Evolutionary conservation across 2,797 vertebrate genomes (phyloP), one percentile per base, ranked within the genome.

Genomic region (Geotrypetes seraphini): DNA sequence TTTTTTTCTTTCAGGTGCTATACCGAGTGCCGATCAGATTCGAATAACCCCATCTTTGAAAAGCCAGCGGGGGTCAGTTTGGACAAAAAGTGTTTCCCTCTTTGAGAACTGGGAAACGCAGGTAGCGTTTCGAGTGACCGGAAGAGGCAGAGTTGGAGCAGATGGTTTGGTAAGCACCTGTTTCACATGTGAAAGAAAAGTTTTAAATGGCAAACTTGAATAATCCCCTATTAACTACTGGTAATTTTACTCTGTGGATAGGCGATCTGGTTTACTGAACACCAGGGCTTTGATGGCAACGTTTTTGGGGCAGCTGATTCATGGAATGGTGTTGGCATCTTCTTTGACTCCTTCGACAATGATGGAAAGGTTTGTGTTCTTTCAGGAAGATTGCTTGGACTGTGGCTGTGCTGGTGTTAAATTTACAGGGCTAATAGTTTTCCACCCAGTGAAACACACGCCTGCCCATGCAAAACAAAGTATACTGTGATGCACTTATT

Each of bases 301-400:
- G 94, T 99, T 28, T 99, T 93, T 2, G 96, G 96, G 5, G 88
- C 90, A 5, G 73, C 90, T 5, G 94, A 99, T 62, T 51, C 66
- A 28, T 99, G 94, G 96, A 92, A 91, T 0, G 94, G 96, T 14
- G 51, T 98, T 18, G 94, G 93, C 24, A 54, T 99, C 58, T 99
- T 97, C 80, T 96, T 99, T 44, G 95, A 99, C 69, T 98, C 95
- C 5, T 99, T 98, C 60, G 95, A 99, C 78, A 99, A 99, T 5
- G 96, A 99, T 44, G 94, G 88, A 46, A 99, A 96, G 92, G 95
- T 99, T 47, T 36, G 75, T 69, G 15, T 22, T 25, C 17, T 34
- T n/a, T 26, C n/a, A n/a, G n/a, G n/a, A n/a, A n/a, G n/a, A n/a
- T n/a, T n/a, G n/a, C n/a, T n/a, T n/a, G n/a, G n/a, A n/a, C n/a